These are phyloP conservation scores for Misgurnus anguillicaudatus DNA, from an alignment of 2,113 vertebrate genomes.

Conservation along the genomic window DNA sequence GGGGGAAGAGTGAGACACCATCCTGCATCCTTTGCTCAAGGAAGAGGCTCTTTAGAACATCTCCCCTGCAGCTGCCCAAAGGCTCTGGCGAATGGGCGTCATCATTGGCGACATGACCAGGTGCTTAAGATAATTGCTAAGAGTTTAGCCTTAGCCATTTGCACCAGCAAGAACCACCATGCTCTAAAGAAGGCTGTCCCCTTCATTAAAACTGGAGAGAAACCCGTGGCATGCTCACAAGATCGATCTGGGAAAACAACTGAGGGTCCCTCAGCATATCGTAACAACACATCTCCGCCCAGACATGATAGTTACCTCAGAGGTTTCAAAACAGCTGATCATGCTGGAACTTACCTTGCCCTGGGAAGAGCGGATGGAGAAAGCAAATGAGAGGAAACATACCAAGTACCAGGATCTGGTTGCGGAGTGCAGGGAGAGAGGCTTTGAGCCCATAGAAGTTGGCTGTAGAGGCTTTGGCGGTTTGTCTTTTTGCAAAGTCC, in stretches of 20 bases:
- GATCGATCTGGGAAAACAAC: background rate
- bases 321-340: background rate
- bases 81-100: background rate
- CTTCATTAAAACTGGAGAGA: background rate
- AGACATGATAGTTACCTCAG: background rate
- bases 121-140: background rate
- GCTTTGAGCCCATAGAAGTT: too few relatives aligned
- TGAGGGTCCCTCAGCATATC: slow-evolving; percentile 3
- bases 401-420: too few relatives aligned
- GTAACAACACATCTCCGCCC: background rate
- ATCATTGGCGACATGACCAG: background rate
- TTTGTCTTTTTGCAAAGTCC: too few relatives aligned
- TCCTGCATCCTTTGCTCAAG: background rate
- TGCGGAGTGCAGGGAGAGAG: too few relatives aligned
- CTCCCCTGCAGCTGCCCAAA: background rate
- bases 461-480: too few relatives aligned
- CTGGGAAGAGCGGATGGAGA: too few relatives aligned
- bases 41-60: background rate
- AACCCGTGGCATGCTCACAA: background rate
- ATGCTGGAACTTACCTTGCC: background rate
- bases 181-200: background rate
- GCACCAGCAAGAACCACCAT: background rate
- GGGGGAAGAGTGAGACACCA: background rate
- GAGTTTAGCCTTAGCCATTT: background rate
- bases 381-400: too few relatives aligned